These are phyloP conservation scores for Origma solitaria DNA, from an alignment of 2,113 vertebrate genomes.

Conservation along the genomic window DNA sequence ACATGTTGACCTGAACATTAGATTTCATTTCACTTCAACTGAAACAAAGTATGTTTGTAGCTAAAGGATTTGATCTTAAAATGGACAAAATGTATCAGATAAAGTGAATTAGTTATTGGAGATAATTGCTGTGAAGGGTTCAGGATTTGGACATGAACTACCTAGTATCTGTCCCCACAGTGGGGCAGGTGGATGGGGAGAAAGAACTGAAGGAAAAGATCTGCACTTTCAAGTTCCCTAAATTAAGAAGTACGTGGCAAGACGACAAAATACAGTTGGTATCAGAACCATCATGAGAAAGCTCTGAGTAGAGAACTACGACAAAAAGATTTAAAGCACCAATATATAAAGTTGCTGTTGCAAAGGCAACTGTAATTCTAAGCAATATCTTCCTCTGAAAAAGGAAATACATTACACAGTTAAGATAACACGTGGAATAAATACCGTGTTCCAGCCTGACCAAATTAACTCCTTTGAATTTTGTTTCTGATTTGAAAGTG, in stretches of 20 bases:
- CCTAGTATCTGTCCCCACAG: neutral
- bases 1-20: neutral
- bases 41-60: neutral
- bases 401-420: neutral
- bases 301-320: neutral
- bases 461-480: neutral
- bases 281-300: neutral
- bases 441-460: neutral
- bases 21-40: neutral
- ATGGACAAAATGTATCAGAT: neutral
- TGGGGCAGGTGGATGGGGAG: too few relatives aligned
- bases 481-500: neutral
- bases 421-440: neutral
- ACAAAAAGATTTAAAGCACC: neutral
- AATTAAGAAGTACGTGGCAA: neutral
- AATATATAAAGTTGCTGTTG: neutral
- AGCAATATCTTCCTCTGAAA: neutral
- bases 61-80: neutral
- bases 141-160: neutral
- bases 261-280: neutral
- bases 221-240: neutral
- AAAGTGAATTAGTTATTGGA: neutral
- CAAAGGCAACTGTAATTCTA: neutral
- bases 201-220: neutral
- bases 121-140: neutral